A percentile compares a stretch with the other conserved stretches of the same genome.
These are phyloP conservation scores for Schrankia costaestrigalis DNA, from an alignment of 2,888 invertebrate genomes.

Conservation along the genomic window DNA sequence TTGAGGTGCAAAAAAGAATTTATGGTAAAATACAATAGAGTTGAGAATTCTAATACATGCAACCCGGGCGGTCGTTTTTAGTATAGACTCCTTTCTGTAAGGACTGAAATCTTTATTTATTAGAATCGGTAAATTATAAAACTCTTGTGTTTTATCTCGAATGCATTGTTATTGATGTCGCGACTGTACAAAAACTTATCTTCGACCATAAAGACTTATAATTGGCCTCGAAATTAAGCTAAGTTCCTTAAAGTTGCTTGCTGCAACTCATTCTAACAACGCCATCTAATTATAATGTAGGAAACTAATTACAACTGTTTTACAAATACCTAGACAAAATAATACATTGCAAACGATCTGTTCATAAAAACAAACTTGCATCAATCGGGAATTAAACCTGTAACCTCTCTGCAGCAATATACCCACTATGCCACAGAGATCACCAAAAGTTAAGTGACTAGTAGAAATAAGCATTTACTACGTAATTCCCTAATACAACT, in stretches of 20 bases:
- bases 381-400: no score
- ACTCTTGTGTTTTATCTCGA: slow-evolving; percentile 60
- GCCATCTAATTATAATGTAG: no score
- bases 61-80: slow-evolving; percentile 77
- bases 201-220: slow-evolving; percentile 21
- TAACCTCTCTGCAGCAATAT: no score
- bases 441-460: no score
- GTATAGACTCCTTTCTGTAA: slow-evolving; percentile 52
- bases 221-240: slow-evolving; percentile 30
- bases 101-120: slow-evolving; percentile 78
- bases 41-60: slow-evolving; percentile 67
- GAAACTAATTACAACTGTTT: no score
- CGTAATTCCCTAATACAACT: slow-evolving; percentile 26
- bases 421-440: no score
- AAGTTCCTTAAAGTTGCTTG: slow-evolving; percentile 20
- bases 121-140: slow-evolving; percentile 75
- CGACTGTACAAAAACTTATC: slow-evolving; percentile 49
- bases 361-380: no score
- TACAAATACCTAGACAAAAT: no score
- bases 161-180: slow-evolving; percentile 55
- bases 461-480: no score
- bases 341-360: no score
- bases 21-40: slow-evolving; percentile 75
- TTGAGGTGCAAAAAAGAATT: slow-evolving; percentile 76
- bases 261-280: neutral